phyloP scores from a whole-genome alignment of 37 sponge, comb jelly and placozoan species.

The Axinella damicornis region DNA sequence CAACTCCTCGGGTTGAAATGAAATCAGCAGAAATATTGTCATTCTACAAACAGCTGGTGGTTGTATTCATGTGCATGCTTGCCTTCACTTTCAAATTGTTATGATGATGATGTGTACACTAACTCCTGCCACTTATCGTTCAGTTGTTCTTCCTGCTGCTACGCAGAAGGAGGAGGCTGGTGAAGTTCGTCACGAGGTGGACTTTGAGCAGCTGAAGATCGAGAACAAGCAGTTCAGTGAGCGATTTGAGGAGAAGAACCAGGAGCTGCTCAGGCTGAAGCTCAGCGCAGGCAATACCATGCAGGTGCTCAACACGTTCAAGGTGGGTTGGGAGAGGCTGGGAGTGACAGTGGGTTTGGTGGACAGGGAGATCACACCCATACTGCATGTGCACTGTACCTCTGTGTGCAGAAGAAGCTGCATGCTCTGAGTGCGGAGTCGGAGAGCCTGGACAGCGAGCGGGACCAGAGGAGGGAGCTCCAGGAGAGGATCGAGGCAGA shows the following conservation, averaged over 20 bases:
- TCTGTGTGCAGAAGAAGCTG: constrained; percentile 80
- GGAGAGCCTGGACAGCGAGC: constrained; percentile 73
- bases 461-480: constrained; percentile 76
- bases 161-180: constrained; percentile 91
- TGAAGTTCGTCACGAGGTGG: constrained; percentile 92
- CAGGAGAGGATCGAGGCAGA: constrained; percentile 79
- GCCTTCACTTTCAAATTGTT: no score
- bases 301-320: constrained; percentile 90
- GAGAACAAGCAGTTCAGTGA: constrained; percentile 93
- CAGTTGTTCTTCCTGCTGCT: neutral
- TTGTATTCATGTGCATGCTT: neutral
- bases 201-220: constrained; percentile 96
- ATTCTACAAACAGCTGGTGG: no score
- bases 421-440: constrained; percentile 80
- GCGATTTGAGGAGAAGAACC: constrained; percentile 92
- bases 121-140: neutral
- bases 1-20: no score
- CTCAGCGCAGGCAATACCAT: constrained; percentile 92
- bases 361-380: no score
- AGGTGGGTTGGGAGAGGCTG: constrained; percentile 40
- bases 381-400: neutral
- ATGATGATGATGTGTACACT: neutral
- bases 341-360: neutral
- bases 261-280: constrained; percentile 93
- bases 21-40: no score